phyloP scores from a whole-genome alignment of 2,797 vertebrate species.

The Sparidentex hasta region DNA sequence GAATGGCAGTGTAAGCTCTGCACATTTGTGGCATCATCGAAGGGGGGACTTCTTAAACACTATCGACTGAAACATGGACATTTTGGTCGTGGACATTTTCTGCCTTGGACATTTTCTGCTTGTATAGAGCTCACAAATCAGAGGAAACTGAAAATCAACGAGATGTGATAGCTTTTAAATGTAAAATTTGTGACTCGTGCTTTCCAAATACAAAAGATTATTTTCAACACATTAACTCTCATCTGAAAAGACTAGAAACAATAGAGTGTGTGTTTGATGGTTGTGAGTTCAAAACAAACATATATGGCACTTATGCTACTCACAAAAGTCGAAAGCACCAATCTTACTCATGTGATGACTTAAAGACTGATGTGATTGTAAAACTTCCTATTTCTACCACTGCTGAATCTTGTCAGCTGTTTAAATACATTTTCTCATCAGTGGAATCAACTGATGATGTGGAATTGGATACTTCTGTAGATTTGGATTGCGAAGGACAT shows the following conservation, averaged over 20 bases:
- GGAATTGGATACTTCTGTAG: slow-evolving; percentile 4
- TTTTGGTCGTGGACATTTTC: neutral
- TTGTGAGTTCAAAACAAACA: slow-evolving; percentile 24
- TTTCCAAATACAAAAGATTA: slow-evolving; percentile 13
- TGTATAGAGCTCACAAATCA: slow-evolving; percentile 13
- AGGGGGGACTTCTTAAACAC: too few relatives aligned
- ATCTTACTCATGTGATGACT: slow-evolving; percentile 4
- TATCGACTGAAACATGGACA: slow-evolving; percentile 6
- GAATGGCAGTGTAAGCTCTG: neutral
- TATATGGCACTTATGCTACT: slow-evolving; percentile 25
- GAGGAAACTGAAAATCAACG: neutral
- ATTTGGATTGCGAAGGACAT: slow-evolving; percentile 10
- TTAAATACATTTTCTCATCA: too few relatives aligned
- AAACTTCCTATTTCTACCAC: neutral
- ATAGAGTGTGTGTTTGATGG: slow-evolving; percentile 29
- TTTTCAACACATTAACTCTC: slow-evolving; percentile 28
- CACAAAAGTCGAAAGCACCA: slow-evolving; percentile 17
- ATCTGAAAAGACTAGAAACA: slow-evolving; percentile 25
- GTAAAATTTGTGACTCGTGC: slow-evolving; percentile 12
- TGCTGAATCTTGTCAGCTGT: too few relatives aligned
- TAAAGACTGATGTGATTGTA: slow-evolving; percentile 19
- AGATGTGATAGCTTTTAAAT: slow-evolving; percentile 16
- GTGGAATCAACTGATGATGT: neutral
- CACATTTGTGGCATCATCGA: too few relatives aligned
- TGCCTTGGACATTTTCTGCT: slow-evolving; percentile 9